Base-by-base conservation (phyloP, 1,140 invertebrate genomes). In the Nasonia longicornis region DNA sequence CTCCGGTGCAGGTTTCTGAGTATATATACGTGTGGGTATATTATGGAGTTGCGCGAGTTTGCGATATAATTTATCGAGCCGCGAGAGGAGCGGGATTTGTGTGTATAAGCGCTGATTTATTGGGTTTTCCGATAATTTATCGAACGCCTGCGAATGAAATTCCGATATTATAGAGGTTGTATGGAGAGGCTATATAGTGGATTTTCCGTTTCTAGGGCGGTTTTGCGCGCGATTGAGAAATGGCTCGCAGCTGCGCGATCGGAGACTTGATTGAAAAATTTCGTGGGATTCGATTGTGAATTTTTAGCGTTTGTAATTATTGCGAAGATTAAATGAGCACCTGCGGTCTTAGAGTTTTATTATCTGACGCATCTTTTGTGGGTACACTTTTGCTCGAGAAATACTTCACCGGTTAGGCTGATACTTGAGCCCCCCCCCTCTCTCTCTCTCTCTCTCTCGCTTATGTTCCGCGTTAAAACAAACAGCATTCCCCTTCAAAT, bases 41-140 rank as follows among this genome's bases (percentile, higher is more conserved):
- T 72, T 38, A 31, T 20, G 7, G 48, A 22, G 29, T 29, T 66
- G 77, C 77, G 79, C 52, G 73, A 82, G 82, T 52, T 70, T 58
- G 45, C 69, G 8, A 73, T n/a, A 58, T 79, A 79, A 79, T 79
- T 79, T 79, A 79, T 58, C 70, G 77, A 73, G 77, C 42, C 12
- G 74, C 31, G 77, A 35, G 22, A 42, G 6, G 26, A 77, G 77
- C 64, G 45, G 77, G 67, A 79, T 79, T 72, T 79, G 26, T 73
- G 35, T 64, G 52, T 45, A 67, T 67, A 42, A 79, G n/a, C 29
- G 31, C 35, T 79, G 77, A 79, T 79, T 79, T 79, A 79, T 79
- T 42, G 52, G 69, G 1, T 79, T 79, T 79, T 64, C 77, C 77
- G 26, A 72, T 64, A 79, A 79, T 79, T 79, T 79, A 73, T 79